Percentiles rank a stretch among this genome's conserved stretches.
phyloP scores from a whole-genome alignment of 1,140 invertebrate species.

The Nephotettix cincticeps region DNA sequence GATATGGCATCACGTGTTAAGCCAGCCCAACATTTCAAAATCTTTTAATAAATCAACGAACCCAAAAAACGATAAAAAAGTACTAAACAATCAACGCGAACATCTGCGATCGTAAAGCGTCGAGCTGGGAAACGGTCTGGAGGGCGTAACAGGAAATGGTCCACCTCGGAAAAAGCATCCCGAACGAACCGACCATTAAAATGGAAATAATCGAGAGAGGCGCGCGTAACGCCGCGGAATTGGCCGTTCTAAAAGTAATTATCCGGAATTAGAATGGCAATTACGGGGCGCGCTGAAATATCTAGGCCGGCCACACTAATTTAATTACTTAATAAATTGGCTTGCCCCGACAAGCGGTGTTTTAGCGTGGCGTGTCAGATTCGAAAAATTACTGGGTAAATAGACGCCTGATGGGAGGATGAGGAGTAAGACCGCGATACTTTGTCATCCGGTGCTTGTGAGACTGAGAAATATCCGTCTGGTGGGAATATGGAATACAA shows the following conservation, averaged over 20 bases:
- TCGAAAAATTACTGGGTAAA: constrained; percentile 6
- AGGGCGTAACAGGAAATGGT: background rate
- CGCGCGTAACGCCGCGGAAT: background rate
- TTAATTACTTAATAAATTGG: constrained; percentile 13
- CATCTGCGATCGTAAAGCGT: no score
- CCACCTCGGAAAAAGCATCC: background rate
- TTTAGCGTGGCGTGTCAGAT: constrained; percentile 2
- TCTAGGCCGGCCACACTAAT: background rate
- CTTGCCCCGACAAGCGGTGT: background rate
- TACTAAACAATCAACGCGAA: no score
- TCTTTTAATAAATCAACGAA: no score
- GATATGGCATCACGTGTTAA: no score
- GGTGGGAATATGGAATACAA: no score
- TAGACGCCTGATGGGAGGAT: background rate
- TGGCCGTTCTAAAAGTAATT: constrained; percentile 10
- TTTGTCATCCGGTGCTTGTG: no score
- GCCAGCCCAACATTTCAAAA: no score
- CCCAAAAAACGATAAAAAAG: no score
- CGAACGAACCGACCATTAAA: constrained; percentile 12
- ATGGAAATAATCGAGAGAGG: constrained; percentile 10
- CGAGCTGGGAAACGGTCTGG: background rate
- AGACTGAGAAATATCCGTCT: no score
- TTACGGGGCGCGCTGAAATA: constrained; percentile 5
- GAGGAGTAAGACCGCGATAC: no score
- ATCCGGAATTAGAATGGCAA: constrained; percentile 6